Conservation (phyloP, 2,797 vertebrate species). For the Tympanoctomys barrerae region DNA sequence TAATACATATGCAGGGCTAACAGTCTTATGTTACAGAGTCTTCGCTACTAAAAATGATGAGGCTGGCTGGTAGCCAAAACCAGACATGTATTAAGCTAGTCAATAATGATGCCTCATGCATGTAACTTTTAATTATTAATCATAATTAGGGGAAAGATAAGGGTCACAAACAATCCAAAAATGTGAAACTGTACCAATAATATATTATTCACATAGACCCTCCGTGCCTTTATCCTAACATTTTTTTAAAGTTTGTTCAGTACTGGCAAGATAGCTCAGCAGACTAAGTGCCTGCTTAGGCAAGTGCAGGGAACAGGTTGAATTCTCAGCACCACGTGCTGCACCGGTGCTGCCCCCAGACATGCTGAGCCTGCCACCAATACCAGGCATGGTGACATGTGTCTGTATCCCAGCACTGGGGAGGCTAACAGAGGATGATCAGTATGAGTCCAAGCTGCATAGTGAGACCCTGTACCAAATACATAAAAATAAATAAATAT, state of each 20-base stretch:
- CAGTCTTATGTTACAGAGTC: background rate
- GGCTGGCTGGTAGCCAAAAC: background rate
- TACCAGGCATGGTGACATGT: too few species aligned
- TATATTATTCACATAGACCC: background rate
- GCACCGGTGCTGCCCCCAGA: too few species aligned
- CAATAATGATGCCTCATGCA: background rate
- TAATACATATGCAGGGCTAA: background rate
- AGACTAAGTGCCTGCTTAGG: too few species aligned
- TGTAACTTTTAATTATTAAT: conserved; percentile 17
- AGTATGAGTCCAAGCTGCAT: too few species aligned
- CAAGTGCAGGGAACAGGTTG: too few species aligned
- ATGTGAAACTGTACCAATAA: background rate
- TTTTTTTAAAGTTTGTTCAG: background rate
- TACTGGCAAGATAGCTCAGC: too few species aligned
- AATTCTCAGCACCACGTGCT: too few species aligned
- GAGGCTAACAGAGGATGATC: too few species aligned
- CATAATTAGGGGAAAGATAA: background rate
- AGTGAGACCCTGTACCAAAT: too few species aligned
- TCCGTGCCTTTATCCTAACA: background rate
- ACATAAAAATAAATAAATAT: too few species aligned
- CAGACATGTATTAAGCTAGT: background rate
- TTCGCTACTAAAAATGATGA: background rate
- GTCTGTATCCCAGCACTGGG: too few species aligned
- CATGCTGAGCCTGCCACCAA: too few species aligned
- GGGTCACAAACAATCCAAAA: background rate